A percentile compares a stretch with the other conserved stretches of the same genome.
Evolutionary conservation across 2,797 vertebrate species (phyloP).

Genomic region (Leptodactylus fallax): DNA sequence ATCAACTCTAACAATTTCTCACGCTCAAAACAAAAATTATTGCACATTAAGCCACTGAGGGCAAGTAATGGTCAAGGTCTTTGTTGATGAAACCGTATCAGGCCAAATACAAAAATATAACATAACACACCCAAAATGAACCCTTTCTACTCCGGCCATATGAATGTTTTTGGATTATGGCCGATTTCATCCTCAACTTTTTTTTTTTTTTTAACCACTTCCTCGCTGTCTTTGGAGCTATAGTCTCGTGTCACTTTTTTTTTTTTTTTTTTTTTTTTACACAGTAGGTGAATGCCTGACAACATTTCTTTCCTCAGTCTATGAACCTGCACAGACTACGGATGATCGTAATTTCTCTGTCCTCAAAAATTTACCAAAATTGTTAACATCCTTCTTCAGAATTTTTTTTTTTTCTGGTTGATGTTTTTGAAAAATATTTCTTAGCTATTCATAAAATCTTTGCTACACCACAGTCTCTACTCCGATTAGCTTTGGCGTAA

Average conservation of each 20-base stretch:
- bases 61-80: constrained; percentile 84
- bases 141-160: constrained; percentile 60
- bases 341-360: constrained; percentile 53
- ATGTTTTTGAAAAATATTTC: constrained; percentile 33
- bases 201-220: not conserved
- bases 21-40: constrained; percentile 86
- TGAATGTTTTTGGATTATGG: constrained; percentile 64
- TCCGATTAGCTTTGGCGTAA: constrained; percentile 93
- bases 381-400: not conserved
- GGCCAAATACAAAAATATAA: constrained; percentile 88
- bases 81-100: constrained; percentile 74
- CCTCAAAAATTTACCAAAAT: constrained; percentile 38
- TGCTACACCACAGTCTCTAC: constrained; percentile 91
- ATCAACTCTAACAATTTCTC: constrained; percentile 77
- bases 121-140: constrained; percentile 85
- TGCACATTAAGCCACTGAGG: constrained; percentile 93
- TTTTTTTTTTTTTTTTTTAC: not conserved
- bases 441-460: not conserved
- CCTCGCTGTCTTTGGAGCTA: constrained; percentile 56
- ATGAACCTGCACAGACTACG: constrained; percentile 86
- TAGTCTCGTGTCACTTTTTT: constrained; percentile 49
- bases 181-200: constrained; percentile 40
- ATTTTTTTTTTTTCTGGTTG: constrained; percentile 6
- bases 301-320: constrained; percentile 74
- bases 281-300: constrained; percentile 33